Conservation (phyloP, 1,140 invertebrate genomes). For the Matsumurasca onukii region DNA sequence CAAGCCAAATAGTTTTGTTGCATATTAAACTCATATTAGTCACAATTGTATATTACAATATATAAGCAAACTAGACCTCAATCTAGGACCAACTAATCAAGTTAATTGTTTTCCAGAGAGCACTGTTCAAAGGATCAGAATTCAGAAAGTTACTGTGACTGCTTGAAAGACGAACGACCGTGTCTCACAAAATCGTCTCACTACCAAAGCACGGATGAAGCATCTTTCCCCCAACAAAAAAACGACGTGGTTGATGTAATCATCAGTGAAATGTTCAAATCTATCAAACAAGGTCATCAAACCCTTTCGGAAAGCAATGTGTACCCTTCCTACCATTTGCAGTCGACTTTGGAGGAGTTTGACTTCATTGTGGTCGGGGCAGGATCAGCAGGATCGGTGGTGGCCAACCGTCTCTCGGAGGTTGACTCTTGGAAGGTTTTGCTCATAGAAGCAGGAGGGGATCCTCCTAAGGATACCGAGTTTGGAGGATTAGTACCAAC, state of each 20-base stretch:
- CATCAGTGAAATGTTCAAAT: neutral
- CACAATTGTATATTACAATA: too few relatives aligned
- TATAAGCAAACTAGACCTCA: too few relatives aligned
- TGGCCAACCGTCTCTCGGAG: slow-evolving; percentile 43
- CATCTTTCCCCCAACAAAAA: too few relatives aligned
- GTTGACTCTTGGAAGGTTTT: slow-evolving; percentile 64
- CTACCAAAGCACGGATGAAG: too few relatives aligned
- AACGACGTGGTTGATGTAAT: neutral
- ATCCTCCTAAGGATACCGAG: slow-evolving; percentile 65
- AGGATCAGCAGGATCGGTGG: neutral
- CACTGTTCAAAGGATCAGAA: too few relatives aligned
- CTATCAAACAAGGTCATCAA: neutral
- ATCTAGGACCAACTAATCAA: too few relatives aligned
- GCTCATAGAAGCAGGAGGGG: slow-evolving; percentile 62
- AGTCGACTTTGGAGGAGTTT: neutral
- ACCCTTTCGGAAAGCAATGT: neutral
- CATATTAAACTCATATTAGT: too few relatives aligned
- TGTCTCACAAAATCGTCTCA: too few relatives aligned
- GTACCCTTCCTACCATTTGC: neutral
- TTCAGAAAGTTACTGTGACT: too few relatives aligned
- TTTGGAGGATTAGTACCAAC: slow-evolving; percentile 52
- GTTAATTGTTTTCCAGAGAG: too few relatives aligned
- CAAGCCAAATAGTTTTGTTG: too few relatives aligned
- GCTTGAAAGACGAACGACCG: too few relatives aligned
- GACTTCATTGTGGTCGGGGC: neutral